phyloP scores from a whole-genome alignment of 1,140 invertebrate species.

The Listronotus bonariensis region DNA sequence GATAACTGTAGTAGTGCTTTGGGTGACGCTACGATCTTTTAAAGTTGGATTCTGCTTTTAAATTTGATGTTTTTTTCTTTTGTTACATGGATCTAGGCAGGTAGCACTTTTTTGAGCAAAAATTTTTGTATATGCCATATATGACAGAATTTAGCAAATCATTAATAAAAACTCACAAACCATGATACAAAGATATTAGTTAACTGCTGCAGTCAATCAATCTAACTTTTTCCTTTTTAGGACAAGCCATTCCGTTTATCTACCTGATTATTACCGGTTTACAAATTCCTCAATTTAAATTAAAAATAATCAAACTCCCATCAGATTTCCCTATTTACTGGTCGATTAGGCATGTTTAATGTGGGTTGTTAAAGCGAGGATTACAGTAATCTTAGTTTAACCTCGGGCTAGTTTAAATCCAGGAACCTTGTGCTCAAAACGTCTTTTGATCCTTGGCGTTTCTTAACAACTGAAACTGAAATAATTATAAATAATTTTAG shows the following conservation, averaged over 20 bases:
- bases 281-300: slow-evolving; percentile 4
- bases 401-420: slow-evolving; percentile 38
- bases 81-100: too few relatives aligned
- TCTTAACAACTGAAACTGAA: slow-evolving; percentile 32
- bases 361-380: slow-evolving; percentile 5
- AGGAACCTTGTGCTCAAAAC: slow-evolving; percentile 43
- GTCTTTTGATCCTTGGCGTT: slow-evolving; percentile 39
- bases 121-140: too few relatives aligned
- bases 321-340: not conserved
- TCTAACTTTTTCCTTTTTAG: too few relatives aligned
- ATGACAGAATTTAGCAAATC: too few relatives aligned
- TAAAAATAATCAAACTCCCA: slow-evolving; percentile 5
- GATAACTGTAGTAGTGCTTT: too few relatives aligned
- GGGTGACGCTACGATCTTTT: too few relatives aligned
- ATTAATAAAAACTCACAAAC: too few relatives aligned
- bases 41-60: too few relatives aligned
- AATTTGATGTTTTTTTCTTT: too few relatives aligned
- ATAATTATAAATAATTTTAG: slow-evolving; percentile 35
- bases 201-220: too few relatives aligned
- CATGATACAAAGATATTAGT: too few relatives aligned
- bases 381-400: slow-evolving; percentile 35
- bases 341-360: not conserved
- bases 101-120: too few relatives aligned
- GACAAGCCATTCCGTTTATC: not conserved
- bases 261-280: slow-evolving; percentile 2